phyloP scores from a whole-genome alignment of 2,888 invertebrate genomes.

The Eucera pruinosa region DNA sequence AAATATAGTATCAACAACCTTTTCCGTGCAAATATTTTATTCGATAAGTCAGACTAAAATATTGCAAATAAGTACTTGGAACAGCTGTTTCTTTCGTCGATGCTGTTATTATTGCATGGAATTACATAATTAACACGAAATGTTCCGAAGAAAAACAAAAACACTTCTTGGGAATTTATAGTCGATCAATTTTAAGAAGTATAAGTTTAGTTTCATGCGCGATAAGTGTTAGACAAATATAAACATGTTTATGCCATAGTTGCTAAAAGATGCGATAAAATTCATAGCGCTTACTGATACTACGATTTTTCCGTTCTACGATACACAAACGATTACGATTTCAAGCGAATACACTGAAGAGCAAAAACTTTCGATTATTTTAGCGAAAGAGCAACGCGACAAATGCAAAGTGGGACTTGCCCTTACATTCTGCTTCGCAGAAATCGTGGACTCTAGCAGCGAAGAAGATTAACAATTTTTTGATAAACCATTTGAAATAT shows the following conservation, averaged over 20 bases:
- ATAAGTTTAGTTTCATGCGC: no score
- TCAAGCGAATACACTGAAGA: no score
- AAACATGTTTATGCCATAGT: neutral
- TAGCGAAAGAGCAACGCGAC: constrained; percentile 16
- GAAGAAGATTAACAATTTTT: no score
- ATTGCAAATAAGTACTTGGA: neutral
- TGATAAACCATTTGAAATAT: no score
- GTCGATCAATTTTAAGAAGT: neutral
- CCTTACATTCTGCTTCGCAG: constrained; percentile 8
- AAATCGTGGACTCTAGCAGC: no score
- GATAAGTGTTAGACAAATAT: neutral
- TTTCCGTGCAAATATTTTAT: neutral
- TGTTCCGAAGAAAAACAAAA: neutral
- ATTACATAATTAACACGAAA: neutral
- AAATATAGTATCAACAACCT: neutral
- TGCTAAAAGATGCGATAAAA: neutral
- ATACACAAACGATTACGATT: no score
- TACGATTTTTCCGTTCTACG: no score
- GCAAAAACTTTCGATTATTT: neutral
- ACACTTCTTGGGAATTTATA: neutral
- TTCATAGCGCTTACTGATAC: neutral
- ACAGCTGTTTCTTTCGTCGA: neutral
- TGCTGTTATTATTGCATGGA: neutral
- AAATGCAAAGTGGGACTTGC: neutral
- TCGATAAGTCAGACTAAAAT: neutral